Percentiles rank a stretch among this genome's conserved stretches.
Evolutionary conservation across 2,113 vertebrate genomes (phyloP).

Genomic region (Alouatta palliata): DNA sequence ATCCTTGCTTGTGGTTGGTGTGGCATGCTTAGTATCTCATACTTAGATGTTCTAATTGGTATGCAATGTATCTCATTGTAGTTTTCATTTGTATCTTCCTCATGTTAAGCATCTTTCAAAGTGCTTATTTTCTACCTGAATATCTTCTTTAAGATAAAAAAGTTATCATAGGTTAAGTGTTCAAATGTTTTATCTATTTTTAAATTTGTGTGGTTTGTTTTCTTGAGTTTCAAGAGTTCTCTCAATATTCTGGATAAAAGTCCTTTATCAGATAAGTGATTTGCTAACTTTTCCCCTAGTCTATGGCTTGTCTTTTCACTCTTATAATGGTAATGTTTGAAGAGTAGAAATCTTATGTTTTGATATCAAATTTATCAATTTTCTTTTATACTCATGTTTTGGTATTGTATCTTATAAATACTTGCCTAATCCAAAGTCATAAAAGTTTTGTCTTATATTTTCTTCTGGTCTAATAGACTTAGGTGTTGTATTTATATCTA

Average conservation of each 20-base stretch:
- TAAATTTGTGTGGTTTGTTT: not conserved
- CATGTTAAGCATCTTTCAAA: not conserved
- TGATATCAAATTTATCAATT: not conserved
- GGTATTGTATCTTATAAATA: not conserved
- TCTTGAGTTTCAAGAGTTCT: not conserved
- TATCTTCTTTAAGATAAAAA: not conserved
- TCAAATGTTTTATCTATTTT: not conserved
- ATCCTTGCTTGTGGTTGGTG: not conserved
- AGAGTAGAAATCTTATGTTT: not conserved
- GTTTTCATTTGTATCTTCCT: not conserved
- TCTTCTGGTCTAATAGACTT: not conserved
- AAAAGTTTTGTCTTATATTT: not conserved
- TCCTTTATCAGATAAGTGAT: not conserved
- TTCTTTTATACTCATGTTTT: constrained; percentile 2
- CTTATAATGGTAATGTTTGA: not conserved
- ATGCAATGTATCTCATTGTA: not conserved
- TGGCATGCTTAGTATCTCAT: not conserved
- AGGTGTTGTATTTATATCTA: not conserved
- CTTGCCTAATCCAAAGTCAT: not conserved
- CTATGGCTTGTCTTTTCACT: not conserved
- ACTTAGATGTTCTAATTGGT: not conserved
- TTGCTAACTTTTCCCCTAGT: not conserved
- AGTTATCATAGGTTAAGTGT: not conserved
- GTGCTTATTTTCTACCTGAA: not conserved
- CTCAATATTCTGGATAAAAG: not conserved